Base-by-base conservation (phyloP, 2,113 vertebrate genomes). In the Myanophis thanlyinensis region DNA sequence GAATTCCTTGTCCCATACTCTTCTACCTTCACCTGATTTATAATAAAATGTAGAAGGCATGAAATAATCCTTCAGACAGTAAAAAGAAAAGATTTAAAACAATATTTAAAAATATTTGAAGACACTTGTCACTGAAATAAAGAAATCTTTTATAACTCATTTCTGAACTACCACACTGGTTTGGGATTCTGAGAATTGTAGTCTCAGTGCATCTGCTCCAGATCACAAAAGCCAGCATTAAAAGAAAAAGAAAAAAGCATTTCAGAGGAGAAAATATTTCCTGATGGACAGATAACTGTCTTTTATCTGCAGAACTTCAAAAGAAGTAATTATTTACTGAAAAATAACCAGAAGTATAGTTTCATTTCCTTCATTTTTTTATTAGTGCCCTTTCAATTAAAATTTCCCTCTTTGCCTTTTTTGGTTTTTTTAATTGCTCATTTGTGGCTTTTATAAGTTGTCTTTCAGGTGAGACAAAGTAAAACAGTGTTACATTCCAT, bases 401-500 rank as follows among this genome's bases (percentile, higher is more conserved):
- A n/a, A 35, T 35, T 40, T 80, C 52, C 4, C 5, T 35, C 10
- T 35, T 73, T 48, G 47, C 44, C 35, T 80, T 80, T 22, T 59
- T 90, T 47, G 5, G 12, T 59, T 85, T 11, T 46, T 90, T 93
- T 87, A 85, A 62, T 93, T 93, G 89, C 67, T 94, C 93, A 95
- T 93, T 93, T 94, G 90, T 89, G 87, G 91, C 89, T 85, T 96
- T 96, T 96, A 94, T 93, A 93, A 96, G 95, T 93, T 94, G 93
- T 97, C 96, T 96, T 95, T 97, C 95, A 96, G 96, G 95, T 93
- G 95, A 97, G 96, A 95, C 0, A 1, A 95, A 97, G 95, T 92
- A 94, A 96, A 96, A 93, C 95, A 92, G 95, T 96, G 96, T 95
- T 96, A 95, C 97, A 97, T 97, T 97, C 97, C 97, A 96, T 97